Base-by-base conservation (phyloP, 2,113 vertebrate species). In the Zootoca vivipara region DNA sequence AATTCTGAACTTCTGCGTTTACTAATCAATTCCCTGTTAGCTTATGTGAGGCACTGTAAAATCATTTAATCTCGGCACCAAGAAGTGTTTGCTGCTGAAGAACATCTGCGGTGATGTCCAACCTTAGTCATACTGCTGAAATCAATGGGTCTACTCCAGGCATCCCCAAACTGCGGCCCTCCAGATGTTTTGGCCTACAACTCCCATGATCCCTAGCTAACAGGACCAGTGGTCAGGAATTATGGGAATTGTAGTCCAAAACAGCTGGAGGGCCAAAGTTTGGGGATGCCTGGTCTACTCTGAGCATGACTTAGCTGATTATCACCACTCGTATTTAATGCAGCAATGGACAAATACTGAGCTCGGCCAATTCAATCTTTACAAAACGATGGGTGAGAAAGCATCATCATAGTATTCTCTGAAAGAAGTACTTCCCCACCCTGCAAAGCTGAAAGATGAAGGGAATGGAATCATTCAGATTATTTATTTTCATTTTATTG, bases 41-140 rank as follows among this genome's bases (percentile, higher is more conserved):
- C 75, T 92, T 91, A 78, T 58, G 69, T 20, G 83, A 70, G 8
- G 4, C 86, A 84, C n/a, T 62, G 65, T 89, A 85, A 91, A 82
- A 4, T 65, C 9, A 82, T 82, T 82, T 89, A 40, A 86, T 88
- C 81, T 82, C 18, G 83, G 15, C 87, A 78, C 2, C 62, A 86
- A 91, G 35, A 85, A 90, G 56, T n/a, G 65, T 15, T 69, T 46
- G 78, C 83, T 90, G 88, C 80, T 52, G 81, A 89, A 86, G 67
- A 0, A 1, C 7, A 70, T 42, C 52, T 18, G 38, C 15, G 16
- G 58, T 62, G 58, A 62, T 20, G 58, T 18, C 58, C 58, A 62
- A 62, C 5, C 16, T 4, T 62, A 62, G 58, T 62, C 58, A 62
- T 62, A 20, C 58, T 62, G 20, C 18, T 62, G 58, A 62, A 62